Conservation (phyloP, 2,113 vertebrate genomes). For the Ailurus styani region DNA sequence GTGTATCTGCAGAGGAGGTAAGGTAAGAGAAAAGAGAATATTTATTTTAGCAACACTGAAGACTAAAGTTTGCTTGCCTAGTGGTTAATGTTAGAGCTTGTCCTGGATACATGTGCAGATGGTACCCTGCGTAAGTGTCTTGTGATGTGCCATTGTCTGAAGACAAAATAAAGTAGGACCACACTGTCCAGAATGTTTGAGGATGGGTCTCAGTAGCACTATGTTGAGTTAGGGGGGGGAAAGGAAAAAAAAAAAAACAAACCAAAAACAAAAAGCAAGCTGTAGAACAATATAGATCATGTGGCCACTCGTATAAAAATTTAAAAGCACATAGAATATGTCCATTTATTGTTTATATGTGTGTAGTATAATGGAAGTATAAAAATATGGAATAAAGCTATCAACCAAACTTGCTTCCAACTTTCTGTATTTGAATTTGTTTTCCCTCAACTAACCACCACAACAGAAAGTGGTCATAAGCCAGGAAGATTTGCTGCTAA, state of each 20-base stretch:
- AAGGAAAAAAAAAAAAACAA: not conserved
- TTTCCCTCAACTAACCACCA: not conserved
- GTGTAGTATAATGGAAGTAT: not conserved
- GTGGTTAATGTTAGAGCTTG: not conserved
- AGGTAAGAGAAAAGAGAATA: not conserved
- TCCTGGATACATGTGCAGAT: not conserved
- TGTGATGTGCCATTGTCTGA: not conserved
- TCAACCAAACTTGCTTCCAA: not conserved
- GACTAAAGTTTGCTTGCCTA: not conserved
- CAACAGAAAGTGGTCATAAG: not conserved
- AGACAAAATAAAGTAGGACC: not conserved
- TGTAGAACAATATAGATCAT: not conserved
- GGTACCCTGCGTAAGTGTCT: not conserved
- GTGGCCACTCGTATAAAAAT: not conserved
- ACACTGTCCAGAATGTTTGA: not conserved
- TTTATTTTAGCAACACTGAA: too few relatives aligned
- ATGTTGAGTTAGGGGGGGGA: not conserved
- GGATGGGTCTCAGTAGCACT: not conserved
- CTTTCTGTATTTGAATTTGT: not conserved
- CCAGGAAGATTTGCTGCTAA: not conserved
- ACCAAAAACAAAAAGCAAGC: not conserved
- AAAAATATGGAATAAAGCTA: not conserved
- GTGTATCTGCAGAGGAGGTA: not conserved
- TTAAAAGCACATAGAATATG: not conserved
- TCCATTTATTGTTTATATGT: not conserved